Evolutionary conservation across 2,797 vertebrate genomes (phyloP), one percentile per base, ranked within the genome.

Genomic region (Centropyge bicolor): DNA sequence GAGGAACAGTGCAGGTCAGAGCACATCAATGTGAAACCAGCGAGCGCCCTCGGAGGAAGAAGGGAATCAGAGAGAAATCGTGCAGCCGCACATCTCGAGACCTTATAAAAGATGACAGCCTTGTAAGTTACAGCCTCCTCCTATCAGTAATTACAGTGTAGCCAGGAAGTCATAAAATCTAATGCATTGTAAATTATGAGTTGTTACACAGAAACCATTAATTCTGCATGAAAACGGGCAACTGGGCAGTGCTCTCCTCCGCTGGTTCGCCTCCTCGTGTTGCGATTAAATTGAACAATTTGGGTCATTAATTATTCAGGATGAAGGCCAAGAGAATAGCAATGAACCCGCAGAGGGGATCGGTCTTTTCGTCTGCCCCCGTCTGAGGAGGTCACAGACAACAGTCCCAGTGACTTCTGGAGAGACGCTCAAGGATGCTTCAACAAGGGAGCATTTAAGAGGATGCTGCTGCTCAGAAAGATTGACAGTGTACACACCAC

Each of bases 1-100:
- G 61, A 61, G 68, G 35, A 73, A 12, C 70, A n/a, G 60, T 19
- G 40, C 20, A 71, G 86, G 91, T 87, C 90, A 85, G 67, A 88
- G 78, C 67, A 51, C 85, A 84, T 91, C 84, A 75, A 49, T 66
- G 80, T 78, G 83, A 86, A 81, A 66, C 51, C 85, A 48, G 71
- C 0, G 45, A 85, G 71, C 45, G 24, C 68, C 84, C 70, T 78
- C 45, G 0, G 81, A 90, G 85, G 74, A 81, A 57, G 56, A 81
- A 10, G 13, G 49, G 52, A 86, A 79, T 57, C 75, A 69, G 40
- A 61, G 70, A n/a, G 54, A 45, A 76, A 74, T 40, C 66, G 20
- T 17, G 12, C 72, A 49, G 65, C 76, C 56, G n/a, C 66, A 54
- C 8, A n/a, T 22, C 46, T 51, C 19, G 2, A 72, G 60, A 68